phyloP scores from a whole-genome alignment of 2,113 vertebrate genomes.

The Crotalus horridus region DNA sequence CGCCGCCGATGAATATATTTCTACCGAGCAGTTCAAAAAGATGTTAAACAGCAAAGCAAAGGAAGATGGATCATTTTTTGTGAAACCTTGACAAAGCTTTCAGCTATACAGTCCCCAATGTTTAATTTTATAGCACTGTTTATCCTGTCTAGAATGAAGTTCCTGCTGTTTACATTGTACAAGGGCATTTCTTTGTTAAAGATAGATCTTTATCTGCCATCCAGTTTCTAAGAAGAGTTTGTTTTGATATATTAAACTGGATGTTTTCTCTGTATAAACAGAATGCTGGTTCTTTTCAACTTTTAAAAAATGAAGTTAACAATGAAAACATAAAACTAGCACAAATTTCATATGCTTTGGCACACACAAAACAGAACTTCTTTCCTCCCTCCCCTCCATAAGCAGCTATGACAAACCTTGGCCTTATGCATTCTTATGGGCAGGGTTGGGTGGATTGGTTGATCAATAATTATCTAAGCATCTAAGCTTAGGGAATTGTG shows the following conservation, averaged over 20 bases:
- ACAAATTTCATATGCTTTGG: not conserved
- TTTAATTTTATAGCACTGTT: constrained; percentile 24
- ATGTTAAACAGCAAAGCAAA: constrained; percentile 33
- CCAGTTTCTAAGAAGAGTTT: constrained; percentile 29
- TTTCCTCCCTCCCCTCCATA: not conserved
- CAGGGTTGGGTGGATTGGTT: not conserved
- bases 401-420: not conserved
- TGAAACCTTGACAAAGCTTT: constrained; percentile 28
- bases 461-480: not conserved
- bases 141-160: constrained; percentile 20
- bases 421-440: not conserved
- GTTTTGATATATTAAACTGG: constrained; percentile 22
- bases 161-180: not conserved
- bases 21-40: not conserved
- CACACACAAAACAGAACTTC: not conserved
- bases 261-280: constrained; percentile 31
- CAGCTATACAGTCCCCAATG: not conserved
- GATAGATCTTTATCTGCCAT: constrained; percentile 38
- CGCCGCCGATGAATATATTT: constrained; percentile 14
- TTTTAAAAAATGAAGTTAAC: constrained; percentile 17
- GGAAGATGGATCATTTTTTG: constrained; percentile 30
- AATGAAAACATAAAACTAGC: constrained; percentile 36
- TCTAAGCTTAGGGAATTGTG: not conserved
- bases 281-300: constrained; percentile 9
- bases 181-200: not conserved